These are phyloP conservation scores for Dendrolimus kikuchii DNA, from an alignment of 1,140 invertebrate species.

Conservation along the genomic window DNA sequence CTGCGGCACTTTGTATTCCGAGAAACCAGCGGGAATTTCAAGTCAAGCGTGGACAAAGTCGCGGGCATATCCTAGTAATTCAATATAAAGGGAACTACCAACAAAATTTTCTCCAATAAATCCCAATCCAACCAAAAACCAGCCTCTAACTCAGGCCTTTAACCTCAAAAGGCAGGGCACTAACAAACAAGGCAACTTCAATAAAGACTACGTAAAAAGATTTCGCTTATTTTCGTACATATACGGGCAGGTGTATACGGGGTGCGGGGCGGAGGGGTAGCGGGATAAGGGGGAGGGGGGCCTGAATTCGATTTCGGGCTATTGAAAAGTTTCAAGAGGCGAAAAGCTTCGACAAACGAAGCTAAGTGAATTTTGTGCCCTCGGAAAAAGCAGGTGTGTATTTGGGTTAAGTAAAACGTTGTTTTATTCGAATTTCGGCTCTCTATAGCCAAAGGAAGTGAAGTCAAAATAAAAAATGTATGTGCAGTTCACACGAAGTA, in stretches of 20 bases:
- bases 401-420: constrained; percentile 8
- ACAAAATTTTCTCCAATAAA: too few species aligned
- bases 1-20: too few species aligned
- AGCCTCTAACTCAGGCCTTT: too few species aligned
- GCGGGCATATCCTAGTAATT: too few species aligned
- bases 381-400: constrained; percentile 41
- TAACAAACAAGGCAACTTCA: too few species aligned
- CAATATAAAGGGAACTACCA: too few species aligned
- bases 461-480: too few species aligned
- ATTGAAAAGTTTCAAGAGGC: constrained; percentile 71
- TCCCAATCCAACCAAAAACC: too few species aligned
- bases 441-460: background rate
- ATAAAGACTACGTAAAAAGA: background rate
- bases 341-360: constrained; percentile 71
- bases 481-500: too few species aligned
- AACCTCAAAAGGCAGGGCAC: too few species aligned
- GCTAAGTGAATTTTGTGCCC: constrained; percentile 69
- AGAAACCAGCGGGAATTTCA: too few species aligned
- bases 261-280: constrained; percentile 6
- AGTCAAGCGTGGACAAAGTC: too few species aligned
- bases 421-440: background rate
- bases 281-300: constrained; percentile 16
- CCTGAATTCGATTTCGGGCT: constrained; percentile 64
- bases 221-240: constrained; percentile 1
- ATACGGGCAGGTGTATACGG: constrained; percentile 17